Base-by-base conservation (phyloP, 2,888 invertebrate genomes). In the Thera britannica region DNA sequence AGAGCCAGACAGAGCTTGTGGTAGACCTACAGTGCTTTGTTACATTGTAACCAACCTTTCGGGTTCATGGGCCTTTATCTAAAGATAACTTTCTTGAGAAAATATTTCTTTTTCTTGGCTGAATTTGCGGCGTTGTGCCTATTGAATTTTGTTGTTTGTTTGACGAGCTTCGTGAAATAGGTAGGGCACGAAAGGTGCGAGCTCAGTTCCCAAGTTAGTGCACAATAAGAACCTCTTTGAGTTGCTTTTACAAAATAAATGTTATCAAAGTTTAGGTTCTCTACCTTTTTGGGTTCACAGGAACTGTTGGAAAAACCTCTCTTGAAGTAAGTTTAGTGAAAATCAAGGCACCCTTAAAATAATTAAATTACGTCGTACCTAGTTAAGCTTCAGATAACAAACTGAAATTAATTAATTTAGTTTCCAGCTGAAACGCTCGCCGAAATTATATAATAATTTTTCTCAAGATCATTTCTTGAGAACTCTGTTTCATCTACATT, bases 51-150 rank as follows among this genome's bases (percentile, higher is more conserved):
- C 36, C 73, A 73, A 78, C 80, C 83, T 80, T 83, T 75, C 57
- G 60, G 74, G 70, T 73, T 80, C 76, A 79, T 77, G 82, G 82
- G 75, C 78, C 74, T 80, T 82, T 83, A 77, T 80, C 76, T 78
- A 74, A 72, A 75, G 73, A 78, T 78, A 81, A 80, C 80, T 82
- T 80, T 70, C 58, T 77, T 71, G 70, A 61, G 72, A 68, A 76
- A 77, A 75, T 74, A 73, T 79, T 77, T 78, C 68, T 74, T 59
- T 72, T 65, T 65, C 64, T 68, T 46, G 62, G 64, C 64, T 56
- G 74, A 77, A 77, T 75, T 75, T 75, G 75, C 69, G 72, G 76
- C 68, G 67, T 72, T 75, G 72, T 78, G 69, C 72, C 73, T 78
- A 76, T 79, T 77, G 70, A 75, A 77, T 79, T 77, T 72, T 63